Base-by-base conservation (phyloP, 2,113 vertebrate species). In the Scophthalmus maximus region DNA sequence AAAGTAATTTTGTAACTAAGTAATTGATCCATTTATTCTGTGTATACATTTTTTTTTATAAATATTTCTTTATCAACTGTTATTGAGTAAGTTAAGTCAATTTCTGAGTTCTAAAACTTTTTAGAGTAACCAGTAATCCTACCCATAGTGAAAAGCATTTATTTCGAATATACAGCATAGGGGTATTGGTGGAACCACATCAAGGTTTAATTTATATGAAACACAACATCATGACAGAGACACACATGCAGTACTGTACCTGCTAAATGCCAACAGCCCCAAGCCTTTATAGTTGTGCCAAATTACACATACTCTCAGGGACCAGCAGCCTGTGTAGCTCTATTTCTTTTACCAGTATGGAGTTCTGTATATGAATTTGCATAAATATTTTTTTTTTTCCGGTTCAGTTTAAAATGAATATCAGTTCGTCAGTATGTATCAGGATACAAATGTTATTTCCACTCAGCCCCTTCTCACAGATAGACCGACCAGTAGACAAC, bases 401-500 rank as follows among this genome's bases (percentile, higher is more conserved):
- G 11, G 26, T 44, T 75, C 22, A 32, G 7, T 51, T 9, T 14
- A 30, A 9, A 42, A 23, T 47, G 14, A 55, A 14, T 53, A 53
- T 38, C 30, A 47, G 18, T 23, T 23, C 22, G 12, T 32, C 14
- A 23, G 15, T 40, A 15, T 40, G 36, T 40, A 40, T 17, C 18
- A 46, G 42, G 18, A n/a, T 46, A 46, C 42, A 46, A 46, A 74
- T 7, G 55, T 66, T 12, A 22, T 56, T 65, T 67, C 9, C 12
- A 40, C 15, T 10, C 10, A 20, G 9, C 8, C 6, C 2, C 3
- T 17, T 14, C 52, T 88, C 65, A 98, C 95, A 98, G 94, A 93
- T 99, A 99, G 83, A 97, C 91, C 60, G 97, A 98, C 97, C 97
- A 99, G 83, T 99, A 99, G 87, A 99, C 97, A 26, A 99, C 95